phyloP scores from a whole-genome alignment of 2,888 invertebrate genomes.

The Galerucella nymphaeae region DNA sequence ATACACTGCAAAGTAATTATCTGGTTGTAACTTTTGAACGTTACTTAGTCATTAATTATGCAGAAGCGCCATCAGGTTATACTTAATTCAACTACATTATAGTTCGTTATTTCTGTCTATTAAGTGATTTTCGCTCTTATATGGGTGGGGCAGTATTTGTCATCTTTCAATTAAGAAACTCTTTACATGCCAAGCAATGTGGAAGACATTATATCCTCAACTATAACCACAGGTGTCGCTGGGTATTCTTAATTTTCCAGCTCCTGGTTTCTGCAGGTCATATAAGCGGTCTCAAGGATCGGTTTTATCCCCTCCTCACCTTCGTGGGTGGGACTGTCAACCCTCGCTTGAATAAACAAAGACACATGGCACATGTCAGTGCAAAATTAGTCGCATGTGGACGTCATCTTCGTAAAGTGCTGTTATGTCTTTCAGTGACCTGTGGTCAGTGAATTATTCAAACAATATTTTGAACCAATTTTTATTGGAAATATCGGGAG shows the following conservation, averaged over 20 bases:
- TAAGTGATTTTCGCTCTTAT: too few relatives aligned
- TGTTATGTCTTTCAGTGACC: not conserved
- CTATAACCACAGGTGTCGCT: too few relatives aligned
- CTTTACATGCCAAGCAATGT: too few relatives aligned
- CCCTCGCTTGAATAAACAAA: constrained; percentile 1
- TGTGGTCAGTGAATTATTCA: not conserved
- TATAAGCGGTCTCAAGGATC: not conserved
- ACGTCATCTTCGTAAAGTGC: not conserved
- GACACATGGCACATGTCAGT: not conserved
- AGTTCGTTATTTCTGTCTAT: not conserved
- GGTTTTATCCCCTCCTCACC: not conserved
- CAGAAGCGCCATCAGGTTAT: not conserved
- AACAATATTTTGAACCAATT: not conserved
- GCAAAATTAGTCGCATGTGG: not conserved
- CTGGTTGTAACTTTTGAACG: not conserved
- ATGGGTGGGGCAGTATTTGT: too few relatives aligned
- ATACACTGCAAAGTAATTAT: constrained; percentile 5
- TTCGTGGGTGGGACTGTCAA: constrained; percentile 3
- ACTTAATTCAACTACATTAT: not conserved
- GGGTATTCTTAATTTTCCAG: not conserved
- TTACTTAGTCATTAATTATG: not conserved
- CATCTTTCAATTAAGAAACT: too few relatives aligned
- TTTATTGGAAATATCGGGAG: not conserved
- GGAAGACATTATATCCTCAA: too few relatives aligned
- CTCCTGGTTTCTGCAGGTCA: not conserved